Evolutionary conservation across 2,113 vertebrate species (phyloP).

Genomic region (Charina bottae): DNA sequence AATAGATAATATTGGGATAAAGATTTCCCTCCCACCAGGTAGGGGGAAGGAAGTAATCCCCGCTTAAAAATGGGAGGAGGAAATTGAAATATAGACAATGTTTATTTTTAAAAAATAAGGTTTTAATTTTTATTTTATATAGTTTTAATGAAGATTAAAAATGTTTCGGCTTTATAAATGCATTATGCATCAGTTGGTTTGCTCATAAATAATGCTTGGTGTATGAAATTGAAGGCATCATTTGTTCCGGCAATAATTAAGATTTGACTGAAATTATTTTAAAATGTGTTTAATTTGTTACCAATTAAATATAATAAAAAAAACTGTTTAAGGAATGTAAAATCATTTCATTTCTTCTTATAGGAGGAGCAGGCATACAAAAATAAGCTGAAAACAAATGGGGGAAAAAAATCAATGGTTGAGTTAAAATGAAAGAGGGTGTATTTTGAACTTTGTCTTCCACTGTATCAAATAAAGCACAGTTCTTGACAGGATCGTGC

Average conservation of each 20-base stretch:
- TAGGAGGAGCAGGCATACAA: background rate
- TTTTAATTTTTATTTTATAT: background rate
- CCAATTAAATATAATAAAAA: background rate
- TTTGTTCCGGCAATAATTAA: background rate
- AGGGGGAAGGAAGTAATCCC: background rate
- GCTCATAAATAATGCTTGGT: background rate
- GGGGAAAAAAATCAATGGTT: background rate
- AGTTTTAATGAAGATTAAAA: background rate
- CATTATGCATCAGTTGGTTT: background rate
- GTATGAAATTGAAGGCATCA: background rate
- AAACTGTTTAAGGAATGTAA: background rate
- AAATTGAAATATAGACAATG: background rate
- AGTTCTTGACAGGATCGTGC: too few species aligned
- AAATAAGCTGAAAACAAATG: background rate
- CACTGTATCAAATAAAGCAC: background rate
- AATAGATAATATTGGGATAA: too few species aligned
- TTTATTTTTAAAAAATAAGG: background rate
- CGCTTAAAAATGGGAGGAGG: background rate
- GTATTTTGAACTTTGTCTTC: background rate
- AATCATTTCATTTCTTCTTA: background rate
- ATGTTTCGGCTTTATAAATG: background rate
- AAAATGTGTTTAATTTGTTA: background rate
- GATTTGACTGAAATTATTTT: background rate
- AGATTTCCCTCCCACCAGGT: too few species aligned
- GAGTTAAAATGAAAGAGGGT: background rate